Evolutionary conservation across 2,797 vertebrate genomes (phyloP).

Genomic region (Phataginus tetradactyla): DNA sequence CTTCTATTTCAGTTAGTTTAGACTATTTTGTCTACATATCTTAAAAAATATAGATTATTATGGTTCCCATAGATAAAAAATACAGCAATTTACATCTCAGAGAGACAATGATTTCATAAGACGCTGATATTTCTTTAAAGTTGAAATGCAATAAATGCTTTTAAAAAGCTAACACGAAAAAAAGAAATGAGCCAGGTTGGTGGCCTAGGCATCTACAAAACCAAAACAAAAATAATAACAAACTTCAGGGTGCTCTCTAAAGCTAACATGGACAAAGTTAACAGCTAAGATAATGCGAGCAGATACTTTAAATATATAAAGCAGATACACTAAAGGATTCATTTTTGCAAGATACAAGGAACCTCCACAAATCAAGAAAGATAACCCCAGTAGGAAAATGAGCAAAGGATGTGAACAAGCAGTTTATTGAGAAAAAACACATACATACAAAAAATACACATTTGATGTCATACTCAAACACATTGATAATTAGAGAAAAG

Average conservation of each 20-base stretch:
- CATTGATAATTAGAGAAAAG: background rate
- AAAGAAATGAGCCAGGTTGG: background rate
- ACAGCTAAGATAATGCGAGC: background rate
- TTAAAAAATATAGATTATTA: background rate
- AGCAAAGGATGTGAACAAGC: background rate
- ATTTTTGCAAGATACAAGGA: background rate
- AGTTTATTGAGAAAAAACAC: background rate
- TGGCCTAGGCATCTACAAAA: background rate
- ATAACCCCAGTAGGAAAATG: background rate
- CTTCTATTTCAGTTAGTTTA: conserved; percentile 2
- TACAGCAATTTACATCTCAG: background rate
- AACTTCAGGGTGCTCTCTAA: too few relatives aligned
- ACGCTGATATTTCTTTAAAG: background rate
- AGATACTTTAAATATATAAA: background rate
- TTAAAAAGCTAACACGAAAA: too few relatives aligned
- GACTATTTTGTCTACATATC: background rate
- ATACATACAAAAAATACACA: background rate
- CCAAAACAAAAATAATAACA: background rate
- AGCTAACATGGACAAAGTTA: too few relatives aligned
- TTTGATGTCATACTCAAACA: background rate
- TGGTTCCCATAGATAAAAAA: conserved; percentile 10
- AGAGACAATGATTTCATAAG: conserved; percentile 1
- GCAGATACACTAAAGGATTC: background rate
- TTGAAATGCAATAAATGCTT: too few relatives aligned
- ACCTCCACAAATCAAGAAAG: background rate